Base-by-base conservation (phyloP, 2,113 vertebrate genomes). In the Pterocles burchelli region DNA sequence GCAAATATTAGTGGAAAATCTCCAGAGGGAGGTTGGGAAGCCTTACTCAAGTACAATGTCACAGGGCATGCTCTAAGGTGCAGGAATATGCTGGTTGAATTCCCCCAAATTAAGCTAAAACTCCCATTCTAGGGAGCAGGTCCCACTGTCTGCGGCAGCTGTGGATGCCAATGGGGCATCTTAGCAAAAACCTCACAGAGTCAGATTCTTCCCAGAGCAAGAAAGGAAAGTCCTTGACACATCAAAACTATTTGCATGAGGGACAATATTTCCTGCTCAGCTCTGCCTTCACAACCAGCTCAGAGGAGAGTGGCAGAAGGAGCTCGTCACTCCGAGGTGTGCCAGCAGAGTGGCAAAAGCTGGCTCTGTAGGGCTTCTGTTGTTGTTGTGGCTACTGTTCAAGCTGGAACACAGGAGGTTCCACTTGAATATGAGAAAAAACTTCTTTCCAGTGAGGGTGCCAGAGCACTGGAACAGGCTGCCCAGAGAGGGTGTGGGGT, bases 281-380 rank as follows among this genome's bases (percentile, higher is more conserved):
- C 17, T 9, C 51, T 15, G 1, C 9, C 3, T 0, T 4, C 17
- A 12, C 1, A 24, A 45, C 52, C 24, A 28, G 51, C 36, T 66
- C 62, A 7, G 82, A 26, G 36, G 17, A 43, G 24, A 31, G 34
- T 17, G 16, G 15, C 9, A 1, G 17, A 26, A 29, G 26, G 9
- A 38, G 19, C 1, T 4, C 5, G 13, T 20, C 46, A 17, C 43
- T 2, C 11, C 4, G 1, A 41, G 25, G 21, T 6, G 28, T 1
- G 1, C n/a, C 67, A 13, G 45, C 34, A 13, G 15, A 4, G 4
- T 1, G 34, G 58, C 28, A 26, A 7, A 31, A 49, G 21, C 8
- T 4, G 58, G 52, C 12, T 17, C 41, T 2, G 8, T 7, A 3
- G 0, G 22, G 9, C n/a, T n/a, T n/a, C n/a, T n/a, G n/a, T n/a